Conservation (phyloP, 2,888 invertebrate species). For the Sisyra terminalis region DNA sequence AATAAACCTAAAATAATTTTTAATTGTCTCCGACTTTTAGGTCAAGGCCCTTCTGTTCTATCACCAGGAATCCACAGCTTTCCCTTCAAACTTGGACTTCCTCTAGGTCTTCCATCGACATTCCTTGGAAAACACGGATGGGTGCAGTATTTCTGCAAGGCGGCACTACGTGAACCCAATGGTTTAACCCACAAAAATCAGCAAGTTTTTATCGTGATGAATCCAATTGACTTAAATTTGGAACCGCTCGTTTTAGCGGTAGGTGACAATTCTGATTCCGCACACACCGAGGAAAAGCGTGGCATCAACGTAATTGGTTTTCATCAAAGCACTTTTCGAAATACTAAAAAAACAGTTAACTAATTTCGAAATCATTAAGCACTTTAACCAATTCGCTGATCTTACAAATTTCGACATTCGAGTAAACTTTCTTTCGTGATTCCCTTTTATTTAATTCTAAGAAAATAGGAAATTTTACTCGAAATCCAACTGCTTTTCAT, state of each 20-base stretch:
- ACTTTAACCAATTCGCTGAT: too few relatives aligned
- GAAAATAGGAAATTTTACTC: neutral
- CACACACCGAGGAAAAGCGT: constrained; percentile 3
- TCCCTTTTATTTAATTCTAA: neutral
- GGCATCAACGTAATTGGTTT: too few relatives aligned
- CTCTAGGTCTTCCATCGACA: constrained; percentile 79
- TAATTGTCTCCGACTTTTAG: constrained; percentile 32
- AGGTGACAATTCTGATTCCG: constrained; percentile 12
- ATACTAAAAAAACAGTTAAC: too few relatives aligned
- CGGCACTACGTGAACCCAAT: constrained; percentile 72
- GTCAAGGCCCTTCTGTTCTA: constrained; percentile 65
- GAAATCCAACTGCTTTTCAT: neutral
- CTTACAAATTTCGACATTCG: too few relatives aligned
- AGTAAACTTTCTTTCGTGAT: too few relatives aligned
- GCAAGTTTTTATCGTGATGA: constrained; percentile 95
- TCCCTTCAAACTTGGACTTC: constrained; percentile 82
- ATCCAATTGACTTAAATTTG: constrained; percentile 81
- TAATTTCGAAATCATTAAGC: too few relatives aligned
- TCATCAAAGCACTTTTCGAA: too few relatives aligned
- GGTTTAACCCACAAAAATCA: constrained; percentile 88
- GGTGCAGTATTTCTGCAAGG: constrained; percentile 90
- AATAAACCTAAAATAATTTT: too few relatives aligned
- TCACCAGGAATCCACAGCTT: constrained; percentile 92
- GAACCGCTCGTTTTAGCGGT: constrained; percentile 79
- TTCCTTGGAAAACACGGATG: constrained; percentile 88